Base-by-base conservation (phyloP, 2,888 invertebrate genomes). In the Cryptosula pallasiana region DNA sequence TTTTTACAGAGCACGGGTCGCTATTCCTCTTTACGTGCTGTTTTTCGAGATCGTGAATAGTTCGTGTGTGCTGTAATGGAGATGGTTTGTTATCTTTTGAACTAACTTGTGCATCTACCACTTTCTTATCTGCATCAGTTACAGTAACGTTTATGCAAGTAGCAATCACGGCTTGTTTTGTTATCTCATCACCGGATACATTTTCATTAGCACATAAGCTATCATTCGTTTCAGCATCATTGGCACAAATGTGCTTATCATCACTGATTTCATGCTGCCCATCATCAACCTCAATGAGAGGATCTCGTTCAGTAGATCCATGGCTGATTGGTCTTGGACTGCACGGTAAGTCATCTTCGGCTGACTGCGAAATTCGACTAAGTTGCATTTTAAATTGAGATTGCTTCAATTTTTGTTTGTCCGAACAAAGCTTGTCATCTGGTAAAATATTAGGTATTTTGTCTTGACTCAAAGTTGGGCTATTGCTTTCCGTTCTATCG, bases 21-120 rank as follows among this genome's bases (percentile, higher is more conserved):
- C 63, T 63, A 32, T 63, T 63, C 27, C 63, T 20, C 32, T 63
- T 63, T 5, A 63, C 63, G n/a, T 63, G 63, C 32, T 63, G 63
- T 5, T 63, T 63, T n/a, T 63, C 63, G 32, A 63, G 34, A 2
- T 27, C 63, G 63, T 63, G 63, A 13, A 63, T 63, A 13, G 27
- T 16, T 32, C 63, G 2, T 5, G 57, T 23, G 23, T 23, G 57
- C n/a, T 57, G 57, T 23, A 57, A 25, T 25, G 63, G 5, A 3
- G 63, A 63, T 32, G 3, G 63, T 3, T 63, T 63, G 5, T 27
- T 32, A 32, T 9, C 20, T 5, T 20, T 45, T 45, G 5, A 5
- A 20, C 20, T 45, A 45, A 5, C 20, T 5, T n/a, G 3, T 20
- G 5, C 63, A 13, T 29, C 32, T 27, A 63, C 34, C 23, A 23